Evolutionary conservation across 1,140 invertebrate species (phyloP).

Genomic region (Drosophila grimshawi): DNA sequence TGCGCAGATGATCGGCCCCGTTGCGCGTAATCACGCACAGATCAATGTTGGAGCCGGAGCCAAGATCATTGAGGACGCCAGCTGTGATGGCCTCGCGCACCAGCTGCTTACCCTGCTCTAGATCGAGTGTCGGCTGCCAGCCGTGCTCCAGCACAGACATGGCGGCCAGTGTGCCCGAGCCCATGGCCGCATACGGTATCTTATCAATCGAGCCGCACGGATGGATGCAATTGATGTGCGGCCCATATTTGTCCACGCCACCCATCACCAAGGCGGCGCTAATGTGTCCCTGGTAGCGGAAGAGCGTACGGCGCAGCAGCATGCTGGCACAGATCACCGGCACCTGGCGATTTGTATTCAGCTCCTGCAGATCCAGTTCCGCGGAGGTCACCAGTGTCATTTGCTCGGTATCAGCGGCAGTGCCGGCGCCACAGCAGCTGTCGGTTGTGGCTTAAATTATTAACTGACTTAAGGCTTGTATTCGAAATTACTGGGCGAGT

Average conservation of each 20-base stretch:
- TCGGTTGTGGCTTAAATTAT: neutral
- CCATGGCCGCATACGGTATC: conserved; percentile 97
- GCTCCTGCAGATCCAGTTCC: conserved; percentile 94
- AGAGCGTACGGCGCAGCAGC: conserved; percentile 96
- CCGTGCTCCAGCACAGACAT: conserved; percentile 97
- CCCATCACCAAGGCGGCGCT: conserved; percentile 97
- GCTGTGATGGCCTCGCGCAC: conserved; percentile 96
- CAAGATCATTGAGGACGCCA: conserved; percentile 99
- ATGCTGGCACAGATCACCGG: conserved; percentile 95
- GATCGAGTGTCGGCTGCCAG: conserved; percentile 93
- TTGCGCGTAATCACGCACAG: conserved; percentile 96
- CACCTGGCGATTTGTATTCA: conserved; percentile 95
- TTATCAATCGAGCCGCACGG: conserved; percentile 97
- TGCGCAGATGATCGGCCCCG: conserved; percentile 90
- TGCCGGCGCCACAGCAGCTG: conserved; percentile 97
- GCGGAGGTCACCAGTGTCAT: conserved; percentile 94
- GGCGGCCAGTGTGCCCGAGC: conserved; percentile 98
- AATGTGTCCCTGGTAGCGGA: conserved; percentile 97
- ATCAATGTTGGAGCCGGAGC: conserved; percentile 98
- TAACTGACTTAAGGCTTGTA: neutral
- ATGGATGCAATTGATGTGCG: conserved; percentile 95
- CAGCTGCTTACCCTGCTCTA: conserved; percentile 95
- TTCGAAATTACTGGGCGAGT: neutral
- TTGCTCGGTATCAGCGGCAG: conserved; percentile 98
- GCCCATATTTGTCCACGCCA: conserved; percentile 92